A percentile compares a stretch with the other conserved stretches of the same genome.
Evolutionary conservation across 2,888 invertebrate genomes (phyloP).

Genomic region (Acleris cristana): DNA sequence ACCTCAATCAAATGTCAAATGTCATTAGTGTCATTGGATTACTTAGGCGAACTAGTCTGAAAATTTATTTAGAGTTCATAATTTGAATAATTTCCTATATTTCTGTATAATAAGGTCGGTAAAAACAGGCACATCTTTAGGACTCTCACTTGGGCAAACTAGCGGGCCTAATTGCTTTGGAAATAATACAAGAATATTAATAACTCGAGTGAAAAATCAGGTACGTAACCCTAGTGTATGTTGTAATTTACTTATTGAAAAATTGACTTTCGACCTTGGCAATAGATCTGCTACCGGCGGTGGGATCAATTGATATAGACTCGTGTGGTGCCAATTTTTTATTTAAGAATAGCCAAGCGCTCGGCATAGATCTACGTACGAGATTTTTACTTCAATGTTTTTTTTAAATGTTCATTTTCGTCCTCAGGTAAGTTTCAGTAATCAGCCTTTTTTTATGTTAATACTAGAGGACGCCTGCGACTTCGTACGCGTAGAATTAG

Average conservation of each 20-base stretch:
- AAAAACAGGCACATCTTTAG: background rate
- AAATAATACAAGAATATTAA: no score
- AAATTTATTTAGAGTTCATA: no score
- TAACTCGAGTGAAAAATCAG: background rate
- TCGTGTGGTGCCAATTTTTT: slow-evolving; percentile 40
- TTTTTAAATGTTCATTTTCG: background rate
- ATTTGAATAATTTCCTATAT: no score
- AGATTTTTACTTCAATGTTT: background rate
- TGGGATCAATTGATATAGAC: slow-evolving; percentile 50
- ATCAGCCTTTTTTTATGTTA: no score
- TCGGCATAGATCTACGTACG: background rate
- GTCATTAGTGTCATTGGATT: no score
- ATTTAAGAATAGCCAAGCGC: slow-evolving; percentile 23
- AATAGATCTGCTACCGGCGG: slow-evolving; percentile 46
- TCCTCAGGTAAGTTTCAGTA: slow-evolving; percentile 1
- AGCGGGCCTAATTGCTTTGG: no score
- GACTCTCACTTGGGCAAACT: background rate
- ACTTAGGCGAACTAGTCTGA: no score
- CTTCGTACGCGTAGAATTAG: no score
- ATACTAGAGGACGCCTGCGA: no score
- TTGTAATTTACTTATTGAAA: slow-evolving; percentile 33
- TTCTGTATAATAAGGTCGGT: no score
- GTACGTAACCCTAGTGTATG: slow-evolving; percentile 10
- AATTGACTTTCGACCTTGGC: slow-evolving; percentile 47
- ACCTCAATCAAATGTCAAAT: no score